A percentile compares a stretch with the other conserved stretches of the same genome.
These are phyloP conservation scores for Paragorgia papillata DNA, from an alignment of 92 coral and sea anemone genomes.

Conservation along the genomic window DNA sequence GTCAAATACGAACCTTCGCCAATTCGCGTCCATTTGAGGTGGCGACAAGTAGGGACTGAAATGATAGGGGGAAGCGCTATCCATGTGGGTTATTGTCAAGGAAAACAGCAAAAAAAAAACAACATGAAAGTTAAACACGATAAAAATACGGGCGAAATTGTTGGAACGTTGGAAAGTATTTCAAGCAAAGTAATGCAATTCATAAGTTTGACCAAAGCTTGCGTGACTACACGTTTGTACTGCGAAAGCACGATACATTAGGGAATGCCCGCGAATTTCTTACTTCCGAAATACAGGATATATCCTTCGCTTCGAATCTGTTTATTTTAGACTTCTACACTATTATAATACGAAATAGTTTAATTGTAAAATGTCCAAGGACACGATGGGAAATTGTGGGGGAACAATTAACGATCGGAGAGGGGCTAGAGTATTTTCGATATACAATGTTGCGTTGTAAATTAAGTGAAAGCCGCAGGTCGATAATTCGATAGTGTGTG, in stretches of 20 bases:
- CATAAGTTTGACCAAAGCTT: background rate
- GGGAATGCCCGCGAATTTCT: background rate
- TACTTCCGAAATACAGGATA: background rate
- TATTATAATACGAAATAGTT: background rate
- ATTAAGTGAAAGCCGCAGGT: too few relatives aligned
- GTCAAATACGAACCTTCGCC: slow-evolving; percentile 43
- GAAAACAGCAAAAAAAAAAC: slow-evolving; percentile 21
- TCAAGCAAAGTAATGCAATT: too few relatives aligned
- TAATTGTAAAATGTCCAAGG: background rate
- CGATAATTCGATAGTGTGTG: background rate
- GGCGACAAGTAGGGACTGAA: slow-evolving; percentile 45
- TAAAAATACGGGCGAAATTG: too few relatives aligned
- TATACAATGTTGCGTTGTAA: slow-evolving; percentile 7
- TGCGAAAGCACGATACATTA: background rate
- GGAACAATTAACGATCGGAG: background rate
- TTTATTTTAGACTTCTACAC: background rate
- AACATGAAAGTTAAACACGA: too few relatives aligned
- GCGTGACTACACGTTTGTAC: background rate
- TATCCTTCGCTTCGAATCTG: background rate
- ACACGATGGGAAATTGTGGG: background rate
- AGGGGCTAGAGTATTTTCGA: background rate
- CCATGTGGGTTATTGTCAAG: slow-evolving; percentile 32
- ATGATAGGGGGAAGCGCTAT: slow-evolving; percentile 14
- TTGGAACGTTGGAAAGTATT: too few relatives aligned
- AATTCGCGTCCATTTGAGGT: slow-evolving; percentile 36